phyloP scores from a whole-genome alignment of 2,797 vertebrate species.

The Pipistrellus nathusii region DNA sequence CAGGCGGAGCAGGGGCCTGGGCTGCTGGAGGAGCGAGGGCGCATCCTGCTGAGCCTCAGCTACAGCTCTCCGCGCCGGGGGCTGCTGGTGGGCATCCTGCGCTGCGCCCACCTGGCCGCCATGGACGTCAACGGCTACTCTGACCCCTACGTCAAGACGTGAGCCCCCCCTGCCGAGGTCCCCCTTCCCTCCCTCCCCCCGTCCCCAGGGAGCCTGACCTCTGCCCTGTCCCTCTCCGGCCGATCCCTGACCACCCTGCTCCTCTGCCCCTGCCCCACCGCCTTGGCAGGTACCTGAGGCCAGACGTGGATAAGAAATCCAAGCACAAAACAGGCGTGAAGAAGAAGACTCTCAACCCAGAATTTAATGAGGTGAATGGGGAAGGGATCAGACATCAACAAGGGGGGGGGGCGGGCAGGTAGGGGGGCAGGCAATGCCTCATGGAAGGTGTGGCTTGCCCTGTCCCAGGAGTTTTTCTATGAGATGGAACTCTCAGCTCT shows the following conservation, averaged over 20 bases:
- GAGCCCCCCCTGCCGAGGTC: slow-evolving; percentile 73
- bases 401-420: too few species aligned
- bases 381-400: background rate
- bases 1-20: slow-evolving; percentile 90
- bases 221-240: background rate
- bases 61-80: slow-evolving; percentile 87
- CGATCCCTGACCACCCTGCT: background rate
- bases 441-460: background rate
- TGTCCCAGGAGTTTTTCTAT: slow-evolving; percentile 93
- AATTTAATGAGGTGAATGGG: slow-evolving; percentile 92
- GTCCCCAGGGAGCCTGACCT: background rate
- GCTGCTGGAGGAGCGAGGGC: slow-evolving; percentile 92
- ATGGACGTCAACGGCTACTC: slow-evolving; percentile 96
- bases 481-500: slow-evolving; percentile 92
- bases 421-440: background rate
- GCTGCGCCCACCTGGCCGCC: slow-evolving; percentile 94
- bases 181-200: background rate
- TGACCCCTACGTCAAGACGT: slow-evolving; percentile 96
- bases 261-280: background rate
- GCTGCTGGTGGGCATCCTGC: slow-evolving; percentile 92
- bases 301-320: slow-evolving; percentile 93
- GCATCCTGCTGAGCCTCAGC: slow-evolving; percentile 91
- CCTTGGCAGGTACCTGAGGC: slow-evolving; percentile 92
- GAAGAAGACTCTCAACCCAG: slow-evolving; percentile 95
- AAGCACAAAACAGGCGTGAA: slow-evolving; percentile 95